Base-by-base conservation (phyloP, 1,140 invertebrate species). In the Schlechtendalia chinensis region DNA sequence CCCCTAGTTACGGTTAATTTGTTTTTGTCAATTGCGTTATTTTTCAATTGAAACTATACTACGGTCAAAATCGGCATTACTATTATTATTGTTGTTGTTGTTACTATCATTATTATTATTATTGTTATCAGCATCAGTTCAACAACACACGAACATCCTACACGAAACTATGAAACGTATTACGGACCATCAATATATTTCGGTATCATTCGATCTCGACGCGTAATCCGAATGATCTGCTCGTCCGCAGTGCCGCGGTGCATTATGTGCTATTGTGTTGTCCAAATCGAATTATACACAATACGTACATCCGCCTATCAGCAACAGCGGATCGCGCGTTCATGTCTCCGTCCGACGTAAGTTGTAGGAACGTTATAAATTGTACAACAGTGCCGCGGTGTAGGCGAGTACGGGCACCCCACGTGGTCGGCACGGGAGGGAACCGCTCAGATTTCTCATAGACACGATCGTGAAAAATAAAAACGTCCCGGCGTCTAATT, bases 1-100 rank as follows among this genome's bases (percentile, higher is more conserved):
- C n/a, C 19, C 71, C 72, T 79, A 45, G 75, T 79, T 50, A 79
- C 22, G 56, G 75, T n/a, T 61, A 63, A 79, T 79, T 79, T 79
- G 8, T 39, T 63, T 63, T 50, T 22, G 22, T 79, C 75, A 63
- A 63, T 61, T 24, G 56, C 14, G 22, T 77, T 59, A 50, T 61
- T 59, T 29, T 77, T 77, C 54, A 77, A 77, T 61, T 47, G 74
- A 75, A 59, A 75, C n/a, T n/a, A 12, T 12, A 59, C 45, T 39
- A n/a, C n/a, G 67, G 16, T n/a, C 39, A 10, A 79, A 79, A 45
- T 59, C 72, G 56, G 58, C 75, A 50, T 79, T 39, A 72, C 29
- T 12, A 27, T 69, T 69, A 69, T 69, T 69, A 59, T 59, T 59
- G 6, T 54, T 19, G 16, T 53, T 53, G 16, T 56, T 56, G 45